A percentile compares a stretch with the other conserved stretches of the same genome.
These are phyloP conservation scores for Trialeurodes vaporariorum DNA, from an alignment of 1,140 invertebrate species.

Conservation along the genomic window DNA sequence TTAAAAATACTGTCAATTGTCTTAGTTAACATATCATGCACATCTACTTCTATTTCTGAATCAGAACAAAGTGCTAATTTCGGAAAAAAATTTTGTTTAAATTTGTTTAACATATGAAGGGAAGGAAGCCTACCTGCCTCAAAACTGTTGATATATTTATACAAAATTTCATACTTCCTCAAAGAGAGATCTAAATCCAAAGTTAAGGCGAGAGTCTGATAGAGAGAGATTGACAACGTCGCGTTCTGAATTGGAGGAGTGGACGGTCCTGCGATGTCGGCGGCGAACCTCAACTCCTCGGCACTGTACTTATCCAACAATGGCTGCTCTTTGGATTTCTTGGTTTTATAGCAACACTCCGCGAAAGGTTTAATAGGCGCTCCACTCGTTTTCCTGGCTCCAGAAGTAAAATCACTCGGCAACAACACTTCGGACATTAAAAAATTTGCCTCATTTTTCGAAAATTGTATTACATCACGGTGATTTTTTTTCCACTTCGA, in stretches of 20 bases:
- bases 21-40: neutral
- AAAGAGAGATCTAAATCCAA: neutral
- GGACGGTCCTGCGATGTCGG: neutral
- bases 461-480: no score
- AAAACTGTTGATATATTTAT: neutral
- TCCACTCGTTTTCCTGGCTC: no score
- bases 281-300: neutral
- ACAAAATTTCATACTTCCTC: neutral
- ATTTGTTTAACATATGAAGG: neutral
- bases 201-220: neutral
- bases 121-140: neutral
- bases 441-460: no score
- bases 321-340: neutral
- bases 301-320: neutral
- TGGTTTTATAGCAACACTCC: neutral
- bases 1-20: neutral
- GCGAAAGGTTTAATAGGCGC: neutral
- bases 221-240: neutral
- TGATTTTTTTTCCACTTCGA: conserved; percentile 2
- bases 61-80: neutral
- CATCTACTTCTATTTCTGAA: neutral
- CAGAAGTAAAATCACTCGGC: no score
- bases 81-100: neutral
- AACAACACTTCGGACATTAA: no score
- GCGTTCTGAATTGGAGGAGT: neutral